These are phyloP conservation scores for Junonia oenone DNA, from an alignment of 2,888 invertebrate genomes.

Conservation along the genomic window DNA sequence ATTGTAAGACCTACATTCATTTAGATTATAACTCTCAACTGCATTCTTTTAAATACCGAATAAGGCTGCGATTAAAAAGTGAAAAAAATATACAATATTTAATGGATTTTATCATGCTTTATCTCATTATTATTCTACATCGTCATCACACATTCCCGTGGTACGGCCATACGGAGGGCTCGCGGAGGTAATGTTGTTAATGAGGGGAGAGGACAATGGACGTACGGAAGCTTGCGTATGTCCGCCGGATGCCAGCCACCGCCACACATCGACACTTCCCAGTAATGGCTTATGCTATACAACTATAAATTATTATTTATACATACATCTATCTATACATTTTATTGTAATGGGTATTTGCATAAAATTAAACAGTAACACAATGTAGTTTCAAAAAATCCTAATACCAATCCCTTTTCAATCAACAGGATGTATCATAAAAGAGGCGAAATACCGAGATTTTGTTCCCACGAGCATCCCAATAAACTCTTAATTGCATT, in stretches of 20 bases:
- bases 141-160: conserved; percentile 2
- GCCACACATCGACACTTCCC: conserved; percentile 33
- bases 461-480: conserved; percentile 62
- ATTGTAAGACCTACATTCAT: too few relatives aligned
- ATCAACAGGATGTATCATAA: conserved; percentile 46
- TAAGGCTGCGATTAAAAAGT: background rate
- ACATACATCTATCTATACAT: background rate
- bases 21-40: too few relatives aligned
- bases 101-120: conserved; percentile 3
- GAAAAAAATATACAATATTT: background rate
- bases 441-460: conserved; percentile 37
- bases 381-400: background rate
- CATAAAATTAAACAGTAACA: background rate
- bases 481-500: conserved; percentile 62
- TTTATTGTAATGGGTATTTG: background rate
- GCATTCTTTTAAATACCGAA: too few relatives aligned
- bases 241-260: conserved; percentile 67
- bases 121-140: conserved; percentile 7
- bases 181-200: conserved; percentile 28
- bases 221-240: conserved; percentile 55
- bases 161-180: conserved; percentile 5
- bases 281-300: background rate
- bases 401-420: conserved; percentile 32
- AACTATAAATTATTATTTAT: background rate
- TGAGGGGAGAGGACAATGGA: conserved; percentile 59